Base-by-base conservation (phyloP, 2,797 vertebrate genomes). In the Pantherophis vulpinus region DNA sequence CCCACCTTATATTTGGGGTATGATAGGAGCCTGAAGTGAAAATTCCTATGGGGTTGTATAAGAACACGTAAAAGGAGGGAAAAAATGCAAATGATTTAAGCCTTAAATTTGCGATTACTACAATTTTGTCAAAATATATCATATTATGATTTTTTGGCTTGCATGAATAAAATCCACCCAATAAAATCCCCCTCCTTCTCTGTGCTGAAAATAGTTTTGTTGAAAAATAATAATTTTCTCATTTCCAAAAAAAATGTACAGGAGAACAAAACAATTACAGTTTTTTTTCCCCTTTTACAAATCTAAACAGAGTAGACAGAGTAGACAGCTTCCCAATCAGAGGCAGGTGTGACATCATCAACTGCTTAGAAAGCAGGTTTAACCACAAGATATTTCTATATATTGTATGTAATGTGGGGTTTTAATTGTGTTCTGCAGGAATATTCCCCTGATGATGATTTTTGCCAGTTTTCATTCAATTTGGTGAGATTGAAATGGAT, bases 51-150 rank as follows among this genome's bases (percentile, higher is more conserved):
- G 95, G 96, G 94, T 96, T 94, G 94, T 97, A 97, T 95, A 96
- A 96, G 96, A 97, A 96, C 93, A 96, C 96, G 79, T 54, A 70
- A 90, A 66, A 51, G 20, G 58, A 66, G 61, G 37, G 96, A 37
- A 96, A 96, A 95, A 97, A 96, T 96, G 96, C 94, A 0, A 59
- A 96, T 96, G 95, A 95, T 97, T 97, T 97, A 97, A 97, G 97
- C 95, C 97, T 97, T 97, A 96, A 95, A 96, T 98, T 97, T 97
- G 95, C 97, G 96, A 97, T 98, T 97, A 97, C 94, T 86, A 66
- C 96, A 94, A 96, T 97, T 83, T 96, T 96, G 88, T 93, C 10
- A n/a, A 96, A 97, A 97, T 94, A 95, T 96, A 96, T 94, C 97
- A 96, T 95, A 95, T 96, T 95, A 96, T 96, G 96, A 97, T 94